phyloP scores from a whole-genome alignment of 2,113 vertebrate species.

The Callionymus lyra region DNA sequence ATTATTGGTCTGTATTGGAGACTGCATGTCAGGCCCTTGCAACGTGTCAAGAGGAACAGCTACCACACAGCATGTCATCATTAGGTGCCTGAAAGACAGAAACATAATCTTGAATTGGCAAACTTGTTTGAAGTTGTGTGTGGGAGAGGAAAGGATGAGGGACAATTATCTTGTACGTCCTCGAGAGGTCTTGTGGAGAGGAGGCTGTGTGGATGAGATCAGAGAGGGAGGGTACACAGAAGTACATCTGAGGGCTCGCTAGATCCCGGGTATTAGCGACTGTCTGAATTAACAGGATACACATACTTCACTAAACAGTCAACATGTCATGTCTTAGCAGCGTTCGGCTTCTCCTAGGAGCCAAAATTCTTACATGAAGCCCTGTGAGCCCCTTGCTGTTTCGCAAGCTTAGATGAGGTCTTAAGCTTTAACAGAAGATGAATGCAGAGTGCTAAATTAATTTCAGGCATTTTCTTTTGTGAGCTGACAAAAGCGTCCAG shows the following conservation, averaged over 20 bases:
- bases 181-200: conserved; percentile 50
- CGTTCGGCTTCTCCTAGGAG: conserved; percentile 53
- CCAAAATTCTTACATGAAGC: conserved; percentile 66
- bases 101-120: conserved; percentile 38
- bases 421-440: conserved; percentile 61
- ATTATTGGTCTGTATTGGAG: conserved; percentile 39
- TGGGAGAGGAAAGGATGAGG: conserved; percentile 25
- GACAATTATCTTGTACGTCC: conserved; percentile 59
- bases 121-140: conserved; percentile 50
- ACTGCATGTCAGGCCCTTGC: conserved; percentile 27
- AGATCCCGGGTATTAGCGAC: conserved; percentile 61
- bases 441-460: conserved; percentile 73
- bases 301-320: conserved; percentile 62
- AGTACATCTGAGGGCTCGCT: conserved; percentile 52
- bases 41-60: conserved; percentile 29
- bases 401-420: conserved; percentile 63
- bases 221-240: conserved; percentile 46
- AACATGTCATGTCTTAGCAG: conserved; percentile 66
- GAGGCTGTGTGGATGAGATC: conserved; percentile 52
- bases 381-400: conserved; percentile 57
- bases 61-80: conserved; percentile 40
- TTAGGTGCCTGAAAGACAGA: conserved; percentile 22
- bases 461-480: conserved; percentile 73
- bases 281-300: conserved; percentile 67
- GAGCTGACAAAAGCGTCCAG: conserved; percentile 63